Base-by-base conservation (phyloP, 2,888 invertebrate species). In the Acrocyrtus sp. region DNA sequence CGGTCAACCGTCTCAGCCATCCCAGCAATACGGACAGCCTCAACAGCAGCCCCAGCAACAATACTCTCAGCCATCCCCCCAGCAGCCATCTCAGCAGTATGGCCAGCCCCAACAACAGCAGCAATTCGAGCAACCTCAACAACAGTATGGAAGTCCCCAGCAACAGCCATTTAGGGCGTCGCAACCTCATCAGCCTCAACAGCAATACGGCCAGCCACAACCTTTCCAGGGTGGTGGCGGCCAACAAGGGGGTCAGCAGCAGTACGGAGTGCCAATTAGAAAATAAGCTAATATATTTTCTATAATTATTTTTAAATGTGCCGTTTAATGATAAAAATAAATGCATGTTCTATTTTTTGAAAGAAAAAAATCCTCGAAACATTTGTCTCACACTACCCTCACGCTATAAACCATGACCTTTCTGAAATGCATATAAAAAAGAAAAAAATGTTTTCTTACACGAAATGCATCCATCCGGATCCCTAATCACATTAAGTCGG, bases 401-500 rank as follows among this genome's bases (percentile, higher is more conserved):
- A n/a, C n/a, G n/a, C n/a, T n/a, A n/a, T n/a, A n/a, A n/a, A n/a
- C n/a, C n/a, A n/a, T n/a, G n/a, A n/a, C n/a, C n/a, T n/a, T n/a
- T n/a, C n/a, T n/a, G n/a, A n/a, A n/a, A n/a, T n/a, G n/a, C n/a
- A n/a, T n/a, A n/a, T n/a, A 39, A 39, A 39, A 8, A 39, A 12
- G 12, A 12, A 12, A 47, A 12, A 47, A 47, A 47, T 47, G 6
- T n/a, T 47, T 47, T 19, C 79, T 78, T 72, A 79, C 81, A 74
- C 63, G 63, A 57, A 67, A 81, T 81, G 29, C 76, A 66, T 43
- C 79, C 81, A 12, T 78, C 67, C 1, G 60, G 47, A 54, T 76
- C 78, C 22, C 81, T 56, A 3, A 76, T 21, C 10, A 80, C 80
- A 8, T 70, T 67, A 12, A 72, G 48, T 26, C 74, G 62, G 3